Evolutionary conservation across 2,888 invertebrate species (phyloP), one percentile per base, ranked within the genome.

Genomic region (Agapostemon virescens): DNA sequence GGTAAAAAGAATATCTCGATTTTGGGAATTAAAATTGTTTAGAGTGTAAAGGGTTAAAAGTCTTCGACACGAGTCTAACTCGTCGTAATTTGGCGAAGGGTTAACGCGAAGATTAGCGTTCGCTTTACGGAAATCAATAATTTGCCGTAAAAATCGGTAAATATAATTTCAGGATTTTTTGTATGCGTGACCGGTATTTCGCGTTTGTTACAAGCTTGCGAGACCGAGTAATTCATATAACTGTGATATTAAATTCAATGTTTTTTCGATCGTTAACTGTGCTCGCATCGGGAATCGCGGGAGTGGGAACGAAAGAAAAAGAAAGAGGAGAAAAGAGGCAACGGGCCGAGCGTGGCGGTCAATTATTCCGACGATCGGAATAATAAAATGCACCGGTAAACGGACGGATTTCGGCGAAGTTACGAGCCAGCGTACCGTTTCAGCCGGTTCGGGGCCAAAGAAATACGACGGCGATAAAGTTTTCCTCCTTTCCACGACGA

Each of bases 401-500:
- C 23, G 40, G 73, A 73, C 52, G 33, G 75, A 69, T 69, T 81
- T 75, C 74, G 64, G 42, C 40, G 63, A 82, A 82, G 72, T 82
- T 82, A 82, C 81, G 75, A 70, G 72, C 61, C 61, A 69, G 66
- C 75, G 73, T 33, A 30, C 66, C 70, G 76, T 74, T 64, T 63
- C 67, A 49, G 61, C 69, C 55, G 72, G 67, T n/a, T 73, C 23
- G 23, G 23, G 23, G 40, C 0, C 69, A 38, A 75, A 69, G 73
- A 84, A 74, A 83, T 82, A 77, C 78, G 78, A 26, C 69, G 26
- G 75, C 55, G 72, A 79, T 85, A 82, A 86, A 81, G 74, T 79
- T 69, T 77, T 38, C 72, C 72, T 69, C 61, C 40, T 68, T 77
- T 71, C 55, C 66, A 69, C 63, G 69, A 33, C 69, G 76, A 69